Evolutionary conservation across 2,888 invertebrate species (phyloP).

Genomic region (Nephrotoma flavescens): DNA sequence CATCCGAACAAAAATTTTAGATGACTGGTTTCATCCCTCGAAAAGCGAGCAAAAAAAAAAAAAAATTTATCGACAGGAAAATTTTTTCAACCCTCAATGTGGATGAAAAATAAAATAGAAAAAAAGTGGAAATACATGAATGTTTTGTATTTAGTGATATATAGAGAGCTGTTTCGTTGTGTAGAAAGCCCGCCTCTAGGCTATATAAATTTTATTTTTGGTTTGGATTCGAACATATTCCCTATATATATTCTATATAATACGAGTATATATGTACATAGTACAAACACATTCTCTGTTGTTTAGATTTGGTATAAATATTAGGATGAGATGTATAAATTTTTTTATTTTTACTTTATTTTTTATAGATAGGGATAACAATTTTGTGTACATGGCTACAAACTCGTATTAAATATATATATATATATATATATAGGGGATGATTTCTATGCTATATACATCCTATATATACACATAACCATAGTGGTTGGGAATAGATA

Average conservation of each 20-base stretch:
- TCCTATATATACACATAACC: neutral
- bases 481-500: neutral
- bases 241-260: neutral
- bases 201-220: constrained; percentile 1
- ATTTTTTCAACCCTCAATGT: neutral
- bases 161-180: neutral
- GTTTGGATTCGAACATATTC: neutral
- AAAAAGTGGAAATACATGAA: neutral
- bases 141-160: neutral
- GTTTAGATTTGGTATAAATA: neutral
- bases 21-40: neutral
- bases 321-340: neutral
- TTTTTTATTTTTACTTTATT: neutral
- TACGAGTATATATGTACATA: neutral
- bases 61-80: neutral
- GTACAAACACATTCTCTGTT: neutral
- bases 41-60: neutral
- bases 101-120: neutral
- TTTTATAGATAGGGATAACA: neutral
- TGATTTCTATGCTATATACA: neutral
- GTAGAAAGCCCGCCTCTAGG: constrained; percentile 5
- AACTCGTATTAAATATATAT: neutral
- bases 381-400: neutral
- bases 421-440: neutral
- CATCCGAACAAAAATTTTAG: neutral